A percentile compares a stretch with the other conserved stretches of the same genome.
Conservation (phyloP, 2,888 invertebrate genomes). For the Argyresthia albistria region DNA sequence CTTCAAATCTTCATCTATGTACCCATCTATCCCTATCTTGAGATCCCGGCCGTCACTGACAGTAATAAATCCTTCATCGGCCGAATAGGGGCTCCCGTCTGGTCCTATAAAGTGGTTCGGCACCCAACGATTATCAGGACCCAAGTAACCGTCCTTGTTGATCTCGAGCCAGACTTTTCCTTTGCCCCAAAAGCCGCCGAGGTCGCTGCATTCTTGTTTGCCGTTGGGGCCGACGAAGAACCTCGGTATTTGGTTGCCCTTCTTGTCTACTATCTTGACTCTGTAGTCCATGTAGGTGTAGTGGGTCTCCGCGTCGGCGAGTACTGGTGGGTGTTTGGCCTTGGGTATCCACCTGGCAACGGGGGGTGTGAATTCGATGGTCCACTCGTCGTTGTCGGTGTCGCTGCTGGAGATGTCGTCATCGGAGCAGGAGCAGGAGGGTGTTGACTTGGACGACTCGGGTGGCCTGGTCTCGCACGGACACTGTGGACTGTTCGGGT, state of each 20-base stretch:
- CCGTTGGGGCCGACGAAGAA: conserved; percentile 59
- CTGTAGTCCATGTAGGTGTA: conserved; percentile 58
- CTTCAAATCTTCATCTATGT: conserved; percentile 49
- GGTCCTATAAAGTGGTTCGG: conserved; percentile 55
- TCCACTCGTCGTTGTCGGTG: conserved; percentile 60
- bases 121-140: conserved; percentile 54
- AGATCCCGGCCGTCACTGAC: conserved; percentile 30
- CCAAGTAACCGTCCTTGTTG: conserved; percentile 59
- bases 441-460: conserved; percentile 28
- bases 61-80: conserved; percentile 50
- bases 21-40: conserved; percentile 56
- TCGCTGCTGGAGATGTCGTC: conserved; percentile 44
- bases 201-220: conserved; percentile 52
- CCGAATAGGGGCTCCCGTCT: conserved; percentile 49
- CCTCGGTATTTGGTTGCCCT: conserved; percentile 50
- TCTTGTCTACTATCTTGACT: conserved; percentile 51
- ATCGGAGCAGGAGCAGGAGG: conserved; percentile 61
- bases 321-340: conserved; percentile 41
- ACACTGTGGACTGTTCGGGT: conserved; percentile 49
- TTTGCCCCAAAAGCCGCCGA: conserved; percentile 58
- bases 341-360: conserved; percentile 45
- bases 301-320: conserved; percentile 34
- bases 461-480: conserved; percentile 33
- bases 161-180: conserved; percentile 49
- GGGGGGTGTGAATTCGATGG: conserved; percentile 56